Base-by-base conservation (phyloP, 2,797 vertebrate genomes). In the Lagocephalus sceleratus region DNA sequence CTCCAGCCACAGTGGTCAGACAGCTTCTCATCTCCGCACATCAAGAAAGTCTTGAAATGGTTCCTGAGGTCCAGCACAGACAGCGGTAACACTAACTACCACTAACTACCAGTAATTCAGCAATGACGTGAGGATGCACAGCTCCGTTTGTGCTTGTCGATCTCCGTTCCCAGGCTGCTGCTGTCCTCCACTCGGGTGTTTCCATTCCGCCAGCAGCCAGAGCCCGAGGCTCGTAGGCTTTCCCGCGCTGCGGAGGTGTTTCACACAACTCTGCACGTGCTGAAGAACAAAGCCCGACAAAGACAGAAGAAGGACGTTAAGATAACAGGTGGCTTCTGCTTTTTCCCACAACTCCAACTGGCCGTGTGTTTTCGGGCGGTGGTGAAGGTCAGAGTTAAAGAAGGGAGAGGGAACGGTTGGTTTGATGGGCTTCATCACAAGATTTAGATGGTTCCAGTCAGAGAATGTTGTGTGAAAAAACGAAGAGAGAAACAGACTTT, bases 221-320 rank as follows among this genome's bases (percentile, higher is more conserved):
- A 92, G 60, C 61, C 79, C 6, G 86, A 91, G 14, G 91, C 82
- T 29, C 62, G 53, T 49, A 83, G 84, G 40, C 48, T 89, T 60
- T 88, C 88, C 66, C 85, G 57, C 73, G 91, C 92, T 12, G 93
- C 93, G 0, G 93, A 94, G 73, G 62, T 90, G 73, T 94, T 92
- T 85, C 92, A 94, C 67, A 78, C 82, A 47, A 91, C 89, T 11
- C 53, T 92, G 43, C 78, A 64, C 57, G 55, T 85, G 22, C 53
- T 93, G 20, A 90, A 81, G 71, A 69, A 74, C 32, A 85, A 75
- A 39, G 65, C 66, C 26, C 78, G 57, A 47, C 79, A 48, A 63
- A 86, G 80, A 77, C 73, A 66, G 22, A 83, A 86, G 63, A 88
- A 84, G 54, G 82, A 84, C 2, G 44, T 84, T 47, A 63, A 48